Evolutionary conservation across 2,888 invertebrate species (phyloP), one percentile per base, ranked within the genome.

Genomic region (Cerastis rubricosa): DNA sequence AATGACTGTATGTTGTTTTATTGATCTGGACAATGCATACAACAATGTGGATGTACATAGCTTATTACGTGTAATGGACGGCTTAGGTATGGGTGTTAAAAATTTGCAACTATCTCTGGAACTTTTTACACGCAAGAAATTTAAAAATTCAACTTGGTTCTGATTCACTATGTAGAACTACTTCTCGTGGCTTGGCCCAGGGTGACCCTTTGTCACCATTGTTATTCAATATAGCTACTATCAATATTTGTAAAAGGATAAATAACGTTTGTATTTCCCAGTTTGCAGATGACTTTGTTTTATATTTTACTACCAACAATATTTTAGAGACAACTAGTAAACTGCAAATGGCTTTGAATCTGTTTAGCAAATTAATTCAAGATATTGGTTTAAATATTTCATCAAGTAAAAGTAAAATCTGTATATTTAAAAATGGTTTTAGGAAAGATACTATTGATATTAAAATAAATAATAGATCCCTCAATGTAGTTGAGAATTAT

Each of bases 111-210:
- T 61, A 61, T 35, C 19, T 61, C 1, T 35, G 61, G 35, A 35
- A 61, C 47, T 19, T 61, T 61, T 61, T 19, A 35, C 59, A 61
- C 4, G 9, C 19, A 29, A 59, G 25, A 61, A 35, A 61, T 61
- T 35, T 25, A 35, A 61, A 29, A 59, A 59, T 29, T 47, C 14
- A 1, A 47, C 14, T 14, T 47, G 45, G 45, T 47, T 14, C 47
- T 40, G 40, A 63, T 22, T 63, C 40, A 22, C 63, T 40, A 63
- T 40, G 40, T 40, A 63, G 63, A 63, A 63, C 63, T 63, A 63
- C 63, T 11, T 63, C 12, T 40, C 63, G 63, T 63, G 45, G 14
- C 45, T 45, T 45, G 14, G 14, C 45, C 7, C 63, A 63, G 12
- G 63, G 40, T 63, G 40, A 63, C 22, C 63, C 63, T 2, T 64